Conservation (phyloP, 2,888 invertebrate genomes). For the Xestobium rufovillosum region DNA sequence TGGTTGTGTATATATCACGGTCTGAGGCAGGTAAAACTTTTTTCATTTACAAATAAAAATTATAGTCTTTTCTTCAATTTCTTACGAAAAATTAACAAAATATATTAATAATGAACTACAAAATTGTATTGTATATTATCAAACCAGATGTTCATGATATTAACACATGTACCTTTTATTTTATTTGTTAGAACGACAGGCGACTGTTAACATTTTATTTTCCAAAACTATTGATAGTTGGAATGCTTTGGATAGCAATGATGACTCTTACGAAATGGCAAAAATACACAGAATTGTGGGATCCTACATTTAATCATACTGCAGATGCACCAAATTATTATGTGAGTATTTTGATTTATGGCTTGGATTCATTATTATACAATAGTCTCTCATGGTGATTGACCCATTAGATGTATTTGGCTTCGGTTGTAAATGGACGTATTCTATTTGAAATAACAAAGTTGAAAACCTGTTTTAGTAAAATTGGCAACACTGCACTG, state of each 20-base stretch:
- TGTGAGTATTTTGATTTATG: constrained; percentile 59
- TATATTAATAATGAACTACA: too few species aligned
- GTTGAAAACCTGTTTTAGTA: too few species aligned
- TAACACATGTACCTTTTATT: background rate
- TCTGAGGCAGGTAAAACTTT: constrained; percentile 64
- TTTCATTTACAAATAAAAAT: constrained; percentile 7
- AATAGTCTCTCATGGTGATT: too few species aligned
- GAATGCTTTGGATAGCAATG: constrained; percentile 79
- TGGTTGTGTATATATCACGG: constrained; percentile 97
- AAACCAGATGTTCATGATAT: background rate
- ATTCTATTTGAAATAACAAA: too few species aligned
- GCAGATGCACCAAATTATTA: constrained; percentile 76
- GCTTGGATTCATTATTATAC: too few species aligned
- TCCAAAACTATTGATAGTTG: constrained; percentile 81
- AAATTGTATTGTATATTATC: too few species aligned
- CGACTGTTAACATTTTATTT: constrained; percentile 80
- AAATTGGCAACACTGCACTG: too few species aligned
- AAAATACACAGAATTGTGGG: constrained; percentile 76
- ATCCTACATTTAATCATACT: constrained; percentile 89
- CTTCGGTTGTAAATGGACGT: constrained; percentile 2
- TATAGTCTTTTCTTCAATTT: background rate
- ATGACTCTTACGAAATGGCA: constrained; percentile 85
- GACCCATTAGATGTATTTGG: constrained; percentile 5
- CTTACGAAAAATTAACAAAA: constrained; percentile 3
- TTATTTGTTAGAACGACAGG: constrained; percentile 68